Evolutionary conservation across 2,888 invertebrate species (phyloP), one percentile per base, ranked within the genome.

Genomic region (Lycaena phlaeas): DNA sequence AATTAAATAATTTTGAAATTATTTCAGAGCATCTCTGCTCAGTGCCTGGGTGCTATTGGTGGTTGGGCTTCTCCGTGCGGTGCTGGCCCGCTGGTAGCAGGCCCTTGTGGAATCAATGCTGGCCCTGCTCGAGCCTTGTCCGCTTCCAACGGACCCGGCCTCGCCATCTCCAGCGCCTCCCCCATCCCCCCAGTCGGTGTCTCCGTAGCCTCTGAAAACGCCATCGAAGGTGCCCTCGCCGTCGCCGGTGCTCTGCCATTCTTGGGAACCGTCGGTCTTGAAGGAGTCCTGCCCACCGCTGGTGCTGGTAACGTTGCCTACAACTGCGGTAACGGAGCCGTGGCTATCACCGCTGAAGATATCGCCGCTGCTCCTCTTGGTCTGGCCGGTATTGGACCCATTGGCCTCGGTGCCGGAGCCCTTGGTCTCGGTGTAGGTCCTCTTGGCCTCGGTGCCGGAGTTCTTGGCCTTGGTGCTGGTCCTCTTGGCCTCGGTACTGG

Each of bases 151-250:
- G 52, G 53, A 1, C 51, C 51, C 6, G 50, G 48, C 9, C 40
- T 56, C 4, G 42, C 52, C n/a, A 52, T 61, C 2, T 54, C 59
- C 37, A 64, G 64, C 36, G 31, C 46, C 22, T 60, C 60, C 7
- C 45, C 55, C 6, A 45, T 50, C 36, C 38, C 53, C 5, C 53
- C 52, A 15, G 48, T 25, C 15, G 57, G 59, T 10, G 38, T 58
- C 14, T 38, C 48, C 22, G 45, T 56, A 2, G 18, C 49, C 2
- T 59, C 63, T 40, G 59, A 60, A 9, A 64, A 63, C 37, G 44
- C 42, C 2, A 56, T 59, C 27, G 54, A 57, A 45, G 62, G 64
- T 1, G 38, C 50, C 6, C 36, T 63, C 4, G 31, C 41, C 14
- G 50, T 54, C 12, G 14, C 38, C 9, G 60, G 59, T 17, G 42